Evolutionary conservation across 37 sponge, comb jelly and placozoan genomes (phyloP).

Genomic region (Ephydatia muelleri): DNA sequence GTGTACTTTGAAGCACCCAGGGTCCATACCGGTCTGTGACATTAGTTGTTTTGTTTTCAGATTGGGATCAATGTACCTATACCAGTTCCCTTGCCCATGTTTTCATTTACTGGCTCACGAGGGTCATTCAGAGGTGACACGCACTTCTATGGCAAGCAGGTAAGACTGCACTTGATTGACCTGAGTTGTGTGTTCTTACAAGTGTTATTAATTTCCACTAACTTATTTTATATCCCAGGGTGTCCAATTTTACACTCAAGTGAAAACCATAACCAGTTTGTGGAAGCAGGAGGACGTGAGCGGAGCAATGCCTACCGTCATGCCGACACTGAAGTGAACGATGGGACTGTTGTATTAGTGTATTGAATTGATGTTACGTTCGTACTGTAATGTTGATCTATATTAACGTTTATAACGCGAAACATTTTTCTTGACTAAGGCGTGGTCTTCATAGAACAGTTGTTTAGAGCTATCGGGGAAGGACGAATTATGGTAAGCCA

Average conservation of each 20-base stretch:
- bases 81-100: constrained; percentile 99
- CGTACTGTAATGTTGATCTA: too few relatives aligned
- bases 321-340: constrained; percentile 90
- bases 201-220: too few relatives aligned
- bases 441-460: constrained; percentile 7
- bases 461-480: constrained; percentile 2
- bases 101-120: constrained; percentile 98
- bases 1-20: too few relatives aligned
- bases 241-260: constrained; percentile 94
- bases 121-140: constrained; percentile 94
- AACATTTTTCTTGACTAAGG: background rate
- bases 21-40: background rate
- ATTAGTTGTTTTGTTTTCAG: constrained; percentile 22
- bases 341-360: too few relatives aligned
- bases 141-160: constrained; percentile 97
- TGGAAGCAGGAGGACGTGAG: constrained; percentile 96
- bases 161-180: background rate
- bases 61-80: constrained; percentile 99
- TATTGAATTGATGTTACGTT: background rate
- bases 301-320: constrained; percentile 73
- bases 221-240: constrained; percentile 55
- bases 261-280: constrained; percentile 94
- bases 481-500: too few relatives aligned
- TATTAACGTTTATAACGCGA: too few relatives aligned
- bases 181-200: too few relatives aligned